Evolutionary conservation across 1,140 invertebrate species (phyloP).

Genomic region (Drosophila nikananu): DNA sequence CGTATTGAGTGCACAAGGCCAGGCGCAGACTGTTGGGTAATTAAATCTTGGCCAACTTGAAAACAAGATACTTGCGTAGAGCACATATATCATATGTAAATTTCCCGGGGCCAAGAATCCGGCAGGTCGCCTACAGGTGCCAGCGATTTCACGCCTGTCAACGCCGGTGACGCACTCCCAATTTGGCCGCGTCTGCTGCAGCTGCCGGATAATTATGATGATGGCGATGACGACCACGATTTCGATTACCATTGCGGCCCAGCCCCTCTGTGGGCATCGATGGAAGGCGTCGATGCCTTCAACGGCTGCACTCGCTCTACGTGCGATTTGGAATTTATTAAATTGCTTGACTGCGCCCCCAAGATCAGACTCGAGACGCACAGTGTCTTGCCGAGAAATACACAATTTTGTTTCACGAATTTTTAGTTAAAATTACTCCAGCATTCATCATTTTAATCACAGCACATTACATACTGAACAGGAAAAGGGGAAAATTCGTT

Average conservation of each 20-base stretch:
- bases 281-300: slow-evolving; percentile 25
- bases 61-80: slow-evolving; percentile 14
- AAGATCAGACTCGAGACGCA: slow-evolving; percentile 24
- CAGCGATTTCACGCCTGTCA: slow-evolving; percentile 68
- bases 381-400: slow-evolving; percentile 1
- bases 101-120: slow-evolving; percentile 41
- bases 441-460: background rate
- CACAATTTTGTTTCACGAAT: background rate
- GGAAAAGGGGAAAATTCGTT: background rate
- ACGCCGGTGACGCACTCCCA: slow-evolving; percentile 58
- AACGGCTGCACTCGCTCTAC: slow-evolving; percentile 18
- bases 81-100: slow-evolving; percentile 52
- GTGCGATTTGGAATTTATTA: slow-evolving; percentile 66
- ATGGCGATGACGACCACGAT: slow-evolving; percentile 22
- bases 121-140: slow-evolving; percentile 69
- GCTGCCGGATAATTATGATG: slow-evolving; percentile 48
- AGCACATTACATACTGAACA: too few species aligned
- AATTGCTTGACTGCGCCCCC: slow-evolving; percentile 53
- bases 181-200: slow-evolving; percentile 54
- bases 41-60: slow-evolving; percentile 75
- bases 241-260: slow-evolving; percentile 13
- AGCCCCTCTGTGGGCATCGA: slow-evolving; percentile 22
- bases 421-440: too few species aligned
- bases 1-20: slow-evolving; percentile 63
- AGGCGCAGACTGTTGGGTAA: slow-evolving; percentile 62